Conservation (phyloP, 2,888 invertebrate genomes). For the Sphaeridia pumilis region DNA sequence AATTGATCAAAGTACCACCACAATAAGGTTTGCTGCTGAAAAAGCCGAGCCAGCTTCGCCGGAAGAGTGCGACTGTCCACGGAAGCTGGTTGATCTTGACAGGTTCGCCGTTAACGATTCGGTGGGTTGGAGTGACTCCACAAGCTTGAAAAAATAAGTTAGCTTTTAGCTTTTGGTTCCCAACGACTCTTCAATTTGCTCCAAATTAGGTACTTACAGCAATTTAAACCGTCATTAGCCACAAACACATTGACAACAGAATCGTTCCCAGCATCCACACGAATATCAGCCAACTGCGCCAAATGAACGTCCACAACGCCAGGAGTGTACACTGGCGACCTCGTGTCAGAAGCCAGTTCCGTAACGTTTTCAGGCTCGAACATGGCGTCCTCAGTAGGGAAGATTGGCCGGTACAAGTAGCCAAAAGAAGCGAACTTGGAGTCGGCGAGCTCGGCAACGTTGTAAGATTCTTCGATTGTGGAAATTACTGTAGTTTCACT, state of each 20-base stretch:
- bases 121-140: background rate
- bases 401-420: background rate
- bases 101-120: conserved; percentile 16
- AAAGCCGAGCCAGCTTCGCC: conserved; percentile 25
- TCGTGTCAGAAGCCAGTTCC: background rate
- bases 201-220: conserved; percentile 1
- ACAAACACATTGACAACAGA: background rate
- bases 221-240: background rate
- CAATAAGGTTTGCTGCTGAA: conserved; percentile 14
- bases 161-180: background rate
- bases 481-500: background rate
- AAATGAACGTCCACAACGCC: background rate
- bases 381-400: background rate
- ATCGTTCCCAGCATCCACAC: background rate
- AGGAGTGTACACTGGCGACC: background rate
- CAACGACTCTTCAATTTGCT: background rate
- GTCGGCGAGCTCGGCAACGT: background rate
- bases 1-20: conserved; percentile 23
- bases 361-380: background rate
- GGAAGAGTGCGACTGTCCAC: conserved; percentile 25
- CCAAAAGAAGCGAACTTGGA: background rate
- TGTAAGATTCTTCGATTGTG: background rate
- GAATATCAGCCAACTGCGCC: background rate
- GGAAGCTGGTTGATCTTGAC: conserved; percentile 31
- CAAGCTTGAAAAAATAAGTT: background rate